Percentiles rank a stretch among this genome's conserved stretches.
Evolutionary conservation across 2,113 vertebrate genomes (phyloP).

Genomic region (Paradoxurus hermaphroditus): DNA sequence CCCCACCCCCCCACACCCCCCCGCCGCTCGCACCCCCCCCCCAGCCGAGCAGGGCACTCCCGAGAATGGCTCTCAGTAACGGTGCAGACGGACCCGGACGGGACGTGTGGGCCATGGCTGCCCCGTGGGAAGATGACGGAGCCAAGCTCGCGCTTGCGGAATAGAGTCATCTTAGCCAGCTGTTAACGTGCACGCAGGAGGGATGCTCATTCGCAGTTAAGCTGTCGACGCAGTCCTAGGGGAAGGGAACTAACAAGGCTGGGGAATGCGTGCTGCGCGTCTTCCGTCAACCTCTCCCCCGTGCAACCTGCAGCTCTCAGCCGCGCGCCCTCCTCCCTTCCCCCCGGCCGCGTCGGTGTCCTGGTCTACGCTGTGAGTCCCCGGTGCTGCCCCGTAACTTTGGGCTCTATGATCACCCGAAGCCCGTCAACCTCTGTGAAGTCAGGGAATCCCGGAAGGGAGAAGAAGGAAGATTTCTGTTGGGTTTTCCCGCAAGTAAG

Average conservation of each 20-base stretch:
- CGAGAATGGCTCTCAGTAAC: rapidly evolving
- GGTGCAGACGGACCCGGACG: rapidly evolving
- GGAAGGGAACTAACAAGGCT: not conserved
- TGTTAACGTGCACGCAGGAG: not conserved
- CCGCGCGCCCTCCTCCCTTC: rapidly evolving
- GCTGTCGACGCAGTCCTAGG: not conserved
- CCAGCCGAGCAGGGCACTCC: not conserved
- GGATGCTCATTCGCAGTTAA: not conserved
- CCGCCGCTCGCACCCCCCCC: not conserved
- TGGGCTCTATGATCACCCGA: not conserved
- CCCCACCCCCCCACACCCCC: not conserved
- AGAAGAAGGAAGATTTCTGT: not conserved
- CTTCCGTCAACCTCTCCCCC: not conserved
- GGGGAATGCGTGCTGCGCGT: rapidly evolving
- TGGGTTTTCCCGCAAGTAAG: not conserved
- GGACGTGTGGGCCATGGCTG: not conserved
- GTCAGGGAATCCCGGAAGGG: not conserved
- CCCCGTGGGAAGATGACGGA: not conserved
- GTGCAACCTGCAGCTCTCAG: rapidly evolving
- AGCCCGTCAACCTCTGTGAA: not conserved
- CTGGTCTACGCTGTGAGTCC: not conserved
- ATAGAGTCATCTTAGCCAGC: not conserved
- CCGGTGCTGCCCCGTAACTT: not conserved
- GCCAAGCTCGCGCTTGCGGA: not conserved
- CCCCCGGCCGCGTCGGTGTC: not conserved